Percentiles rank a stretch among this genome's conserved stretches.
Evolutionary conservation across 2,888 invertebrate species (phyloP).

Genomic region (Perizoma flavofasciatum): DNA sequence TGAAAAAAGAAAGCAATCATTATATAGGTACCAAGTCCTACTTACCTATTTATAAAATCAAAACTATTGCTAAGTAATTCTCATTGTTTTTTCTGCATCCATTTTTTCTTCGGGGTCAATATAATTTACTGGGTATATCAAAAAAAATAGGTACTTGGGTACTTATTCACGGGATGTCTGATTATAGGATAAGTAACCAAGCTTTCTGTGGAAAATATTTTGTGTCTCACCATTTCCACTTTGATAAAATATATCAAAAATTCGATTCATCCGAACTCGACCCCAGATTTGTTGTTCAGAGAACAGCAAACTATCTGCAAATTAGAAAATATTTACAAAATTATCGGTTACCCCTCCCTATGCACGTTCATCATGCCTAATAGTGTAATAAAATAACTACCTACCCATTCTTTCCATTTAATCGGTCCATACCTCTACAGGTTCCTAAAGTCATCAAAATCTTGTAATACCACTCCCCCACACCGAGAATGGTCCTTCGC

Average conservation of each 20-base stretch:
- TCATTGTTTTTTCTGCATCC: background rate
- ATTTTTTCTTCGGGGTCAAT: background rate
- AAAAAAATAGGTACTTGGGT: no score
- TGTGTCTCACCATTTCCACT: constrained; percentile 54
- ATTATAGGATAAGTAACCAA: no score
- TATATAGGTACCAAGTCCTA: no score
- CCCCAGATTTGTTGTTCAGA: constrained; percentile 63
- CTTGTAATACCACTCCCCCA: constrained; percentile 62
- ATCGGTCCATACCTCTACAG: constrained; percentile 60
- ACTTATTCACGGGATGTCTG: no score
- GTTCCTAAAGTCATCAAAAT: constrained; percentile 60
- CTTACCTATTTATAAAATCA: no score
- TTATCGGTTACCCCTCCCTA: no score
- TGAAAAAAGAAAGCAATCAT: constrained; percentile 29
- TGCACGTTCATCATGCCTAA: no score
- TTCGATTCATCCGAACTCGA: constrained; percentile 53
- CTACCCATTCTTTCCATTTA: background rate
- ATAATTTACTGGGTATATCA: no score
- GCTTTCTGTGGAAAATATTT: background rate
- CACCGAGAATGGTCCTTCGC: constrained; percentile 52
- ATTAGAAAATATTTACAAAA: background rate
- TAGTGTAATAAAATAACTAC: no score
- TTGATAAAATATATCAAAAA: constrained; percentile 68
- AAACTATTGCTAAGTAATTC: no score
- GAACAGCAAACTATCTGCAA: constrained; percentile 54